Conservation (phyloP, 2,888 invertebrate species). For the Cephonodes hylas region DNA sequence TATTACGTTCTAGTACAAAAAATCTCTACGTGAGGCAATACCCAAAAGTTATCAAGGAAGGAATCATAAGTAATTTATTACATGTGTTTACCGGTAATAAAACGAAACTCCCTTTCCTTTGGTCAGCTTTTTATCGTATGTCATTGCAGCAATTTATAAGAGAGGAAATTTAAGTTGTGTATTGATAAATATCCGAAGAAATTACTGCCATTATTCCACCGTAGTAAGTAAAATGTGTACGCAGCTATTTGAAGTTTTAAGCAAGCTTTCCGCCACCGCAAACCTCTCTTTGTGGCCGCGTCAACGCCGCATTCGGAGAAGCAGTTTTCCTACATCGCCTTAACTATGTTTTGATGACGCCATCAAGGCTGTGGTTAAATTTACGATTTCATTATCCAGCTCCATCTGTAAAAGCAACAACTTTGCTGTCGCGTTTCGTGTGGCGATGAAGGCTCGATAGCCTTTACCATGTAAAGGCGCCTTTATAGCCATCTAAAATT, state of each 20-base stretch:
- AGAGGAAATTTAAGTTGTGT: too few relatives aligned
- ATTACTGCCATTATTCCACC: neutral
- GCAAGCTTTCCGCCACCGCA: neutral
- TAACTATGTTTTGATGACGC: neutral
- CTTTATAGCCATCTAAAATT: too few relatives aligned
- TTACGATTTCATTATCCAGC: neutral
- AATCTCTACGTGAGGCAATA: too few relatives aligned
- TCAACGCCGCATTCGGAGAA: neutral
- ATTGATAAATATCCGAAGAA: too few relatives aligned
- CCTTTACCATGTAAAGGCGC: too few relatives aligned
- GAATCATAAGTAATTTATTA: too few relatives aligned
- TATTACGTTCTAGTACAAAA: too few relatives aligned
- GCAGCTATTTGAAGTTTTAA: neutral
- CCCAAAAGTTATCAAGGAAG: too few relatives aligned
- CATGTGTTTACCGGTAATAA: too few relatives aligned
- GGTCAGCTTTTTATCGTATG: too few relatives aligned
- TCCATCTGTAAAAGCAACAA: neutral
- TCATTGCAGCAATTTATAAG: too few relatives aligned
- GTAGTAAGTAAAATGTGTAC: neutral
- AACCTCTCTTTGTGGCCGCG: neutral
- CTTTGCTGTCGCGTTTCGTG: neutral
- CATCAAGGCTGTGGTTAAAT: neutral
- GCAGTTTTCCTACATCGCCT: neutral
- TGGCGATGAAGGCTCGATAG: neutral
- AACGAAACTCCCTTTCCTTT: too few relatives aligned